Evolutionary conservation across 2,113 vertebrate genomes (phyloP), one percentile per base, ranked within the genome.

Genomic region (Erinaceus europaeus): DNA sequence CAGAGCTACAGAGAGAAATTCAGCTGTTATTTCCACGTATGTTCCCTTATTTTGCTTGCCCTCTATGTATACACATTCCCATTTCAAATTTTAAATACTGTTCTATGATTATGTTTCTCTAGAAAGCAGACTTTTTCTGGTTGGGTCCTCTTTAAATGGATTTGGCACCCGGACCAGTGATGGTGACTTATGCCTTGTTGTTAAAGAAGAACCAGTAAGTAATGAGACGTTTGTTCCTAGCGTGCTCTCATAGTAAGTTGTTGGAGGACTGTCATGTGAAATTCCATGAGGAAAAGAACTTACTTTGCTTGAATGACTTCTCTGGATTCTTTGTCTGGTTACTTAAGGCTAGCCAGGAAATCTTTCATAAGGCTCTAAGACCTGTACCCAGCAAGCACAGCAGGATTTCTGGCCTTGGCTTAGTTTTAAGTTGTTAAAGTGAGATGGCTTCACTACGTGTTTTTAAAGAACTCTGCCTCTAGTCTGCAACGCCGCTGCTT

Each of bases 121-220:
- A 99, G 98, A 93, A 75, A 98, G 97, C 62, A 97, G 97, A 74
- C 97, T 99, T 9, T 99, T 98, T 95, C 93, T 99, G 96, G 98
- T 98, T 92, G 99, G 99, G 2, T 99, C 99, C 0, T 98, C 99
- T 27, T 96, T 99, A 92, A 99, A 98, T 93, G 99, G 98, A 34
- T 98, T 99, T 97, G 98, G 98, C 76, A 98, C 97, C 92, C 97
- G 97, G 64, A 98, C 88, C 95, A 99, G 99, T 93, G 99, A 99
- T 94, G 98, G 98, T 86, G 99, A 99, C 90, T 96, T 99, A 91
- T 99, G 99, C 94, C 96, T 99, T 5, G 97, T 99, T 90, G 42
- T 99, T 93, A 97, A 98, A 94, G 97, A 97, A 53, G 97, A 96
- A 78, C 97, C 97, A 73, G 99, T 99, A 97, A 98, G 98, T 98